Base-by-base conservation (phyloP, 2,888 invertebrate species). In the Polylopha cassiicola region DNA sequence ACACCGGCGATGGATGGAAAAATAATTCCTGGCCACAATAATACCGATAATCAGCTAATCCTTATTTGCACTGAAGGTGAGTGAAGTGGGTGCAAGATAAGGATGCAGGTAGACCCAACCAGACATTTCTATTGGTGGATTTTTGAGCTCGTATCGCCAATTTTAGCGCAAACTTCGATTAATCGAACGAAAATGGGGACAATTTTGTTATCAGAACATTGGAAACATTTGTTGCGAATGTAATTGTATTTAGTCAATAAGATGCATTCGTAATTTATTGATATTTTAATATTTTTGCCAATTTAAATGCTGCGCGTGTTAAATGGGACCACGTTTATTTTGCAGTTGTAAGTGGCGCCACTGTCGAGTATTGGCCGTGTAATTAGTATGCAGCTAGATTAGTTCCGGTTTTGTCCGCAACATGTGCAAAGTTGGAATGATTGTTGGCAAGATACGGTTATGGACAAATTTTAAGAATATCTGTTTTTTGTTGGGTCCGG, bases 41-140 rank as follows among this genome's bases (percentile, higher is more conserved):
- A 75, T 74, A 78, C 73, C 78, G 81, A 81, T 81, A 80, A 78
- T 73, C 56, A 55, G 58, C 64, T 78, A 76, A 81, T 80, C 80
- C 76, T 65, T 82, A 67, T 82, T 81, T 78, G 64, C 80, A 77
- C 53, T 73, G 68, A 65, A 67, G 68, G 76, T 72, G 67, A 46
- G 65, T 82, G 71, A 76, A 81, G 81, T 81, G 81, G 72, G 63
- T 65, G 60, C 51, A 59, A 56, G 82, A 82, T 82, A 82, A 82
- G 75, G 54, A 48, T 53, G 51, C 63, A 72, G 65, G 66, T 69
- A 68, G 58, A 71, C 63, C 47, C 51, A 67, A 60, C 62, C 48
- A 59, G 54, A 45, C 56, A 65, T 72, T 73, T 68, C 62, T 67
- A 74, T 74, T 73, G 70, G 71, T 61, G 55, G 65, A 60, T 69